Percentiles rank a stretch among this genome's conserved stretches.
Evolutionary conservation across 2,888 invertebrate species (phyloP).

Genomic region (Hydrotaea cyrtoneurina): DNA sequence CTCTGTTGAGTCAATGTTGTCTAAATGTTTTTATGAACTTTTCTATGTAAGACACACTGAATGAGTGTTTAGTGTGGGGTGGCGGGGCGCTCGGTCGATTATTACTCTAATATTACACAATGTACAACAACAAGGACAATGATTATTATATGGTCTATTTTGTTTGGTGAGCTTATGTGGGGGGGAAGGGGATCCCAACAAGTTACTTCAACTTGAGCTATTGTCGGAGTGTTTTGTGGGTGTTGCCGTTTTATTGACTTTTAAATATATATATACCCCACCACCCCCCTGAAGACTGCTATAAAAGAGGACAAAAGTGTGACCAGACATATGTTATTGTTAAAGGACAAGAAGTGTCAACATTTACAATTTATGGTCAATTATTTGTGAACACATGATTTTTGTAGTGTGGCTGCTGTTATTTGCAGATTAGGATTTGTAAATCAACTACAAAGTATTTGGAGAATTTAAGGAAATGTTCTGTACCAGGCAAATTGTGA

Average conservation of each 20-base stretch:
- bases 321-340: neutral
- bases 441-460: neutral
- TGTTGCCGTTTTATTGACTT: conserved; percentile 2
- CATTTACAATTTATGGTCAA: neutral
- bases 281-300: neutral
- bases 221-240: neutral
- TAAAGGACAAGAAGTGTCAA: neutral
- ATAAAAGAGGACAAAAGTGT: neutral
- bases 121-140: conserved; percentile 5
- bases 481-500: too few species aligned
- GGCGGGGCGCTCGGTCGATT: neutral
- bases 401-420: neutral
- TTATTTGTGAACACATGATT: neutral
- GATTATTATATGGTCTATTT: conserved; percentile 27
- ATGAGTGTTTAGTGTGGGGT: too few species aligned
- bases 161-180: neutral
- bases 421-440: neutral
- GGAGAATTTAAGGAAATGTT: too few species aligned
- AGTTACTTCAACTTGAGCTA: too few species aligned
- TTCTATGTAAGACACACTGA: too few species aligned
- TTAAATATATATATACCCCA: too few species aligned
- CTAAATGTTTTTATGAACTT: conserved; percentile 17
- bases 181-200: too few species aligned
- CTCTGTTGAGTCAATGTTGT: neutral
- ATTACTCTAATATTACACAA: conserved; percentile 27